Evolutionary conservation across 2,113 vertebrate species (phyloP).

Genomic region (Chloropsis cyanopogon): DNA sequence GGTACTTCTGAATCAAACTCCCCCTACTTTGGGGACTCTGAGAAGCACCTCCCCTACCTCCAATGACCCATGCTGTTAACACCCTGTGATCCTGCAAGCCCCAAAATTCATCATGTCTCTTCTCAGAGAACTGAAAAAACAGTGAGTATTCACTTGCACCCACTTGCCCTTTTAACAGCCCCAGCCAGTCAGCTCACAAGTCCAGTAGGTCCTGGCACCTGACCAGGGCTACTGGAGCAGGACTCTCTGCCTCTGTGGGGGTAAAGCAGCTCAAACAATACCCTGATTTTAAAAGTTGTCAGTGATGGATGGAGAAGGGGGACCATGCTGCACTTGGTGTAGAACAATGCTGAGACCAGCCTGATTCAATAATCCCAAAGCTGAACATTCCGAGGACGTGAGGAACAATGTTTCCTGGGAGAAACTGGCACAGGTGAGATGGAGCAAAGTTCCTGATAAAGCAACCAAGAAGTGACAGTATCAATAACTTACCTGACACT

Average conservation of each 20-base stretch:
- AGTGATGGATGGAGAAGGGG: not conserved
- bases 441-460: not conserved
- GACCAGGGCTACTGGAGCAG: not conserved
- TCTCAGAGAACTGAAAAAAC: not conserved
- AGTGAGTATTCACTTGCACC: not conserved
- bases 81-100: not conserved
- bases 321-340: not conserved
- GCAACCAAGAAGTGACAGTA: not conserved
- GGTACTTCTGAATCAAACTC: not conserved
- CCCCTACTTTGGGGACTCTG: not conserved
- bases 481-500: not conserved
- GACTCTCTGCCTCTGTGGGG: not conserved
- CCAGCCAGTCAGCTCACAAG: not conserved
- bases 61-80: not conserved
- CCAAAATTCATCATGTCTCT: not conserved
- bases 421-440: not conserved
- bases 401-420: not conserved
- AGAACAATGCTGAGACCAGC: not conserved
- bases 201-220: not conserved
- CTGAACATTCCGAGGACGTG: not conserved
- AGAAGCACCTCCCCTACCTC: not conserved
- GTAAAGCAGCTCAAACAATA: not conserved
- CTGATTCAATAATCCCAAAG: not conserved
- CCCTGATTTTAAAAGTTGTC: not conserved
- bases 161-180: not conserved